These are phyloP conservation scores for Zaprionus lachaisei DNA, from an alignment of 1,140 invertebrate genomes.

Conservation along the genomic window DNA sequence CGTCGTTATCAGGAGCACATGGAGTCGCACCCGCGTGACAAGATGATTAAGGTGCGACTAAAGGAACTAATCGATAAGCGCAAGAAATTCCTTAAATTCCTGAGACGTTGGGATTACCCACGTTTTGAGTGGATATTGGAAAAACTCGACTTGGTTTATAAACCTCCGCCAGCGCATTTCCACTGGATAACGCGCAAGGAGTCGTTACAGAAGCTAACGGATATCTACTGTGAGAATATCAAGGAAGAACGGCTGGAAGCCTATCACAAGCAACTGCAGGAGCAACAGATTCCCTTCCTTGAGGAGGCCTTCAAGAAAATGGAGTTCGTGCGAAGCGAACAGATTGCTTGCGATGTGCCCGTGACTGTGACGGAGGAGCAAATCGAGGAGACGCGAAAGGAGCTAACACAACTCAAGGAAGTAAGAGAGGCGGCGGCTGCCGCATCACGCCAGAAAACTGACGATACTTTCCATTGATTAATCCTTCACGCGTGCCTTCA, in stretches of 20 bases:
- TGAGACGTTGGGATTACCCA: conserved; percentile 91
- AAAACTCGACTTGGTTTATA: conserved; percentile 91
- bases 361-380: conserved; percentile 88
- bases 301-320: conserved; percentile 87
- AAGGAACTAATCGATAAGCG: conserved; percentile 91
- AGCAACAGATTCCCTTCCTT: conserved; percentile 89
- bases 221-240: conserved; percentile 89
- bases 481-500: conserved; percentile 21
- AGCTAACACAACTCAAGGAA: conserved; percentile 85
- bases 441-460: conserved; percentile 53
- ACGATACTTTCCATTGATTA: conserved; percentile 61
- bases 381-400: conserved; percentile 86
- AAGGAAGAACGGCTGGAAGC: conserved; percentile 87
- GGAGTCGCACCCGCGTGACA: conserved; percentile 85
- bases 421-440: conserved; percentile 51
- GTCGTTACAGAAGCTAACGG: conserved; percentile 87
- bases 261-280: conserved; percentile 87
- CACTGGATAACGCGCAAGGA: conserved; percentile 88
- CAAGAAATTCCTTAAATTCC: conserved; percentile 88
- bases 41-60: conserved; percentile 85
- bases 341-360: conserved; percentile 87
- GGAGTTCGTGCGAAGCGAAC: conserved; percentile 89
- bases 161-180: conserved; percentile 86
- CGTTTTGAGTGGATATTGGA: conserved; percentile 95
- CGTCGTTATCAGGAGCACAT: conserved; percentile 86